phyloP scores from a whole-genome alignment of 2,113 vertebrate genomes.

The Mesitornis unicolor region DNA sequence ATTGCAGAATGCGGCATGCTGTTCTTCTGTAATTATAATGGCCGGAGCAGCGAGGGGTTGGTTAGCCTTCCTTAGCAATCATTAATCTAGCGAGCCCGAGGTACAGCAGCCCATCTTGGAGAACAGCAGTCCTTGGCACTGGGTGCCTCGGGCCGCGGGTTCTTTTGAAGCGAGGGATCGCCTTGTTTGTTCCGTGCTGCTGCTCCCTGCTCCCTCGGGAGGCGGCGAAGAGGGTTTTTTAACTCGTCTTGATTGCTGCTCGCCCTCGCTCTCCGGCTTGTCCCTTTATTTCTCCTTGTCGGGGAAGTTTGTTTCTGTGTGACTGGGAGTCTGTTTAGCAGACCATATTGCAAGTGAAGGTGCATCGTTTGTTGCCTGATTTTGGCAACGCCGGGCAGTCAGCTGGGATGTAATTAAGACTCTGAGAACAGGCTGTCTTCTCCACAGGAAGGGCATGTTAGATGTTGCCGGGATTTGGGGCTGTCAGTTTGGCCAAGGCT shows the following conservation, averaged over 20 bases:
- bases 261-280: constrained; percentile 53
- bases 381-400: constrained; percentile 85
- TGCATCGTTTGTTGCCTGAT: constrained; percentile 85
- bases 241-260: constrained; percentile 41
- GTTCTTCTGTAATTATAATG: constrained; percentile 95
- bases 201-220: constrained; percentile 19
- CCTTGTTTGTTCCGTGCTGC: constrained; percentile 57
- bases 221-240: constrained; percentile 1
- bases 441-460: constrained; percentile 92
- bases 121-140: constrained; percentile 74
- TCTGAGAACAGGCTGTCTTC: constrained; percentile 94
- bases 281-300: constrained; percentile 71
- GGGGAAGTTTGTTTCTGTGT: constrained; percentile 75
- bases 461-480: constrained; percentile 92
- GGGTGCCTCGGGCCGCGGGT: constrained; percentile 55
- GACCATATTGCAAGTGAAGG: constrained; percentile 89
- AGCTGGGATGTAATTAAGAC: constrained; percentile 95
- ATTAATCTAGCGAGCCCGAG: constrained; percentile 76
- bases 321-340: constrained; percentile 77
- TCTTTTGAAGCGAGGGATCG: constrained; percentile 19
- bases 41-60: constrained; percentile 79
- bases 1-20: constrained; percentile 85
- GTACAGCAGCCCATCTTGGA: constrained; percentile 71
- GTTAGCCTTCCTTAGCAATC: constrained; percentile 73
- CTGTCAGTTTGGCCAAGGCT: constrained; percentile 83